Base-by-base conservation (phyloP, 2,888 invertebrate species). In the Athrips mouffetella region DNA sequence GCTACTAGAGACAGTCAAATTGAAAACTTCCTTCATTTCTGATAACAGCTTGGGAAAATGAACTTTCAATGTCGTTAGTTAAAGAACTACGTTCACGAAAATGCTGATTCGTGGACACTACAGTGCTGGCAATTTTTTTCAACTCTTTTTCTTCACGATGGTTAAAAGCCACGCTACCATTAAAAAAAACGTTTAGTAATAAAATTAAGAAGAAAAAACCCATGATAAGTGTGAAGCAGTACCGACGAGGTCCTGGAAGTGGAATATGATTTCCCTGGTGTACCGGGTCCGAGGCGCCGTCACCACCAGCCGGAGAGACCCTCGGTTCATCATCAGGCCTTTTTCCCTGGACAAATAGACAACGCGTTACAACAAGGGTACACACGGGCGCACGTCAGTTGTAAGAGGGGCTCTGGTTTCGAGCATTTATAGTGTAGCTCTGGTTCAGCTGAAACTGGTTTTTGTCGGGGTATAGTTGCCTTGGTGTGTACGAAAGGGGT, bases 211-310 rank as follows among this genome's bases (percentile, higher is more conserved):
- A 13, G 11, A 3, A 5, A n/a, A 13, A 31, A 27, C n/a, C 7
- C n/a, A 8, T 30, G 54, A 70, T 73, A n/a, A n/a, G n/a, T n/a
- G n/a, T n/a, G n/a, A n/a, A n/a, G n/a, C n/a, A n/a, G n/a, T 62
- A 91, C 91, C 92, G 7, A 92, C 88, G 40, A 92, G 74, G 68
- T 92, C 92, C 57, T 91, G 91, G 54, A 92, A 91, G 51, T 90
- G 89, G 71, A 91, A 92, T 1, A 92, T 83, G 5, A 92, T 89
- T 59, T 91, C 90, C 50, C 92, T 79, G 11, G 87, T 88, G 59
- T 91, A 91, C 33, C 91, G 78, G 0, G 90, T 89, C 3, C 89
- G 83, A 0, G 91, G 91, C 0, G 89, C 80, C 44, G 89, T 73
- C 8, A 91, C 65, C 0, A 82, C 83, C 70, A 87, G 87, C 47